Evolutionary conservation across 2,113 vertebrate genomes (phyloP), one percentile per base, ranked within the genome.

Genomic region (Thunnus maccoyii): DNA sequence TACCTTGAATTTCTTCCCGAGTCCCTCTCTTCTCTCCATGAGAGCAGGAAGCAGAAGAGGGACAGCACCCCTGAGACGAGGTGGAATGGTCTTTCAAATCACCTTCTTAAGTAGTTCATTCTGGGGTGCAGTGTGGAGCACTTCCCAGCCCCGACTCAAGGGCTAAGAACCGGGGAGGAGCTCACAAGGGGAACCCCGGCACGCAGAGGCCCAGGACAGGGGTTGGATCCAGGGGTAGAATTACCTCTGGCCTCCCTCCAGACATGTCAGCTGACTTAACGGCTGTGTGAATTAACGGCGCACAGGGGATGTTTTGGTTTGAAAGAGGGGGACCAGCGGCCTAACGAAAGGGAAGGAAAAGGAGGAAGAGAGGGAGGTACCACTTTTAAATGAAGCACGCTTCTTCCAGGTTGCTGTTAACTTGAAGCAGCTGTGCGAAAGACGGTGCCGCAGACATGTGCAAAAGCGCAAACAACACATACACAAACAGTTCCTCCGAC

Each of bases 291-390:
- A 89, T 88, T 88, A 88, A 87, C 81, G 54, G 88, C 55, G 48
- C 78, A 72, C 60, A 64, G 87, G 82, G 84, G 91, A 92, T 93
- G 93, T 94, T 94, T 93, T 93, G 90, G 90, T 94, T 94, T 91
- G 84, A 94, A 94, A 78, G 64, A 56, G 76, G 71, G 77, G 74
- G 78, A 84, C 80, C 76, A 77, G 79, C 58, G 54, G 84, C 72
- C 61, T 72, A 71, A 69, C 56, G 72, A 57, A 65, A 87, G 72
- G 30, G 55, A 82, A 87, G 62, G 86, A 60, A 67, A 61, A 22
- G 56, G 52, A 83, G 52, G 66, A 75, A 72, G 64, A 85, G 76
- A 80, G 86, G 90, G 85, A 80, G 88, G 86, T 61, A 16, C 80
- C 65, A 22, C 46, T 66, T 90, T 88, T 88, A 78, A 93, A 91